Base-by-base conservation (phyloP, 2,113 vertebrate species). In the Phylloscopus whistleri region DNA sequence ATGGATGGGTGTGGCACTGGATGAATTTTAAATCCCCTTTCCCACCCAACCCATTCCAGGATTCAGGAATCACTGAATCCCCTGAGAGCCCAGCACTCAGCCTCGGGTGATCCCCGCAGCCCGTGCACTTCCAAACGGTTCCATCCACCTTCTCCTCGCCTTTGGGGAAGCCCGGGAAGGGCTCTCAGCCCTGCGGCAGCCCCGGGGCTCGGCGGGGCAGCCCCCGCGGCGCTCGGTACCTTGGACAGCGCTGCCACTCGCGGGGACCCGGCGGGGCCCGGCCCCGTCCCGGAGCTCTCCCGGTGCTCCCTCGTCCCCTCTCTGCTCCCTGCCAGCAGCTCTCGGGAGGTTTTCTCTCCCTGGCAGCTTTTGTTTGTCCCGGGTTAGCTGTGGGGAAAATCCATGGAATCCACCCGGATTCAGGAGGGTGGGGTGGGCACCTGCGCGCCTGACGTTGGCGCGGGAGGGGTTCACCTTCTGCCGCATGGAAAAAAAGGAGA, bases 221-320 rank as follows among this genome's bases (percentile, higher is more conserved):
- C n/a, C n/a, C n/a, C 14, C 59, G 69, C 13, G 37, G 53, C 23
- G 11, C 35, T 27, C 6, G 88, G 96, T 93, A 96, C 96, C 96
- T 85, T 96, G 96, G 96, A 96, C 95, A 96, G 96, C 96, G 74
- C 35, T 81, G 39, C 39, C n/a, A n/a, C n/a, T n/a, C n/a, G n/a
- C n/a, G n/a, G n/a, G n/a, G n/a, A n/a, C n/a, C n/a, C n/a, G n/a
- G n/a, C n/a, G n/a, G n/a, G n/a, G n/a, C n/a, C n/a, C n/a, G n/a
- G n/a, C n/a, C n/a, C n/a, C n/a, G n/a, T n/a, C n/a, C n/a, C n/a
- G n/a, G n/a, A n/a, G n/a, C n/a, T n/a, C n/a, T n/a, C n/a, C n/a
- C n/a, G n/a, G n/a, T n/a, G n/a, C n/a, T n/a, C n/a, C n/a, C n/a
- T n/a, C n/a, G n/a, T n/a, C n/a, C n/a, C n/a, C n/a, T n/a, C n/a